Evolutionary conservation across 2,888 invertebrate genomes (phyloP).

Genomic region (Parnassius glacialis): DNA sequence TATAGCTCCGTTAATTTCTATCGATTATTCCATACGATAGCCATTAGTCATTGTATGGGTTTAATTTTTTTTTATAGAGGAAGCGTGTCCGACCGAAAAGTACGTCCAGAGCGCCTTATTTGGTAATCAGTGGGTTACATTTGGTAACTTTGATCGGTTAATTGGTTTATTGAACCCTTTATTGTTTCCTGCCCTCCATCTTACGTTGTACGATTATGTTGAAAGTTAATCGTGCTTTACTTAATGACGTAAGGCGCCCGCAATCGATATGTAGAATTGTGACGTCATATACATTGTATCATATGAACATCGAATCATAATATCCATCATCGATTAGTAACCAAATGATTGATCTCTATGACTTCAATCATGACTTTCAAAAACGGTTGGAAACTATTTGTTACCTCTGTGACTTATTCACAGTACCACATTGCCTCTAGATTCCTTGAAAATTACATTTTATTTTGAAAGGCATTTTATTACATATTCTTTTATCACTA

Average conservation of each 20-base stretch:
- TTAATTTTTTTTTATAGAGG: constrained; percentile 28
- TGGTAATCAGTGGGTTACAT: constrained; percentile 20
- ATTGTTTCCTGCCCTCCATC: constrained; percentile 7
- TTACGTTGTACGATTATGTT: constrained; percentile 8
- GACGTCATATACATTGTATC: neutral
- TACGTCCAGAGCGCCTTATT: constrained; percentile 16
- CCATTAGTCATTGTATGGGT: constrained; percentile 21
- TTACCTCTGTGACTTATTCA: too few species aligned
- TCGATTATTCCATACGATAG: constrained; percentile 3
- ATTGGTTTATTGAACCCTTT: constrained; percentile 28
- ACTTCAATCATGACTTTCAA: too few species aligned
- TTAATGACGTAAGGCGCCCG: constrained; percentile 5
- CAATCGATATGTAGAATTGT: constrained; percentile 8
- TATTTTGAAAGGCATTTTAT: too few species aligned
- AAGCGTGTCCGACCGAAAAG: constrained; percentile 19
- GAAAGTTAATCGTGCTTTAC: constrained; percentile 7
- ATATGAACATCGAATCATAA: too few species aligned
- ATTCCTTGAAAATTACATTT: too few species aligned
- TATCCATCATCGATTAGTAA: too few species aligned
- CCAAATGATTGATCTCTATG: too few species aligned
- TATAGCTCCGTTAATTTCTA: neutral
- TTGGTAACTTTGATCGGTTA: constrained; percentile 23
- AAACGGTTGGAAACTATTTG: too few species aligned
- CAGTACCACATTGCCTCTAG: too few species aligned
- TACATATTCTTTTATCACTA: too few species aligned